These are phyloP conservation scores for Pachliopta kotzebuea DNA, from an alignment of 2,888 invertebrate species.

Conservation along the genomic window DNA sequence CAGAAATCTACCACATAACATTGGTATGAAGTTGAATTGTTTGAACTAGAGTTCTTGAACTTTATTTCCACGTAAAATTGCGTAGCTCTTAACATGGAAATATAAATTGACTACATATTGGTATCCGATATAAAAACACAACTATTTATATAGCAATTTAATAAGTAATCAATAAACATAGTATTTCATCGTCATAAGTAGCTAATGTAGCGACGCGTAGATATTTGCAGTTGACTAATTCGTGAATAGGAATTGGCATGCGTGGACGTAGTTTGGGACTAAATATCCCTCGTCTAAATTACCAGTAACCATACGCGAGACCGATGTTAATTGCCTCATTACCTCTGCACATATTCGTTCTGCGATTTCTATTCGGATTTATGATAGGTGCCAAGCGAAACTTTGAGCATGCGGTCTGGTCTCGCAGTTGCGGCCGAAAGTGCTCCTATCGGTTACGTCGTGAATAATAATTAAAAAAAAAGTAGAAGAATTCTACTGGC, in stretches of 20 bases:
- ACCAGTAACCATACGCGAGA: slow-evolving; percentile 27
- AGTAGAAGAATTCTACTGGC: slow-evolving; percentile 17
- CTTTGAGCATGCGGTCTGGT: not conserved
- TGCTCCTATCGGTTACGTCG: slow-evolving; percentile 9
- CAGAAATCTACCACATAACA: no score
- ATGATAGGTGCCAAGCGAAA: slow-evolving; percentile 13
- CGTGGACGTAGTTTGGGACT: slow-evolving; percentile 25
- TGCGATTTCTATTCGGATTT: slow-evolving; percentile 29
- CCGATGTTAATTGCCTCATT: slow-evolving; percentile 37
- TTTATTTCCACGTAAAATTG: no score
- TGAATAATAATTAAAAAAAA: slow-evolving; percentile 26
- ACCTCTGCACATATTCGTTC: slow-evolving; percentile 30
- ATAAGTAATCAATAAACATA: not conserved
- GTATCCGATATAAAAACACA: no score
- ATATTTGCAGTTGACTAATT: slow-evolving; percentile 12
- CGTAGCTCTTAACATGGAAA: no score
- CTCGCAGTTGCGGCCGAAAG: slow-evolving; percentile 17
- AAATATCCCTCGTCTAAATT: slow-evolving; percentile 36
- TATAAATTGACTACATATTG: no score
- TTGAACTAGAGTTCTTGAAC: no score
- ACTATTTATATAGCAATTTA: no score
- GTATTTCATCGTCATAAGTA: not conserved
- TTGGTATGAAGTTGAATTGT: no score
- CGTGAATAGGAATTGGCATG: slow-evolving; percentile 4
- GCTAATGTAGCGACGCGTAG: not conserved